Base-by-base conservation (phyloP, 1,140 invertebrate species). In the Coenobita brevimanus region DNA sequence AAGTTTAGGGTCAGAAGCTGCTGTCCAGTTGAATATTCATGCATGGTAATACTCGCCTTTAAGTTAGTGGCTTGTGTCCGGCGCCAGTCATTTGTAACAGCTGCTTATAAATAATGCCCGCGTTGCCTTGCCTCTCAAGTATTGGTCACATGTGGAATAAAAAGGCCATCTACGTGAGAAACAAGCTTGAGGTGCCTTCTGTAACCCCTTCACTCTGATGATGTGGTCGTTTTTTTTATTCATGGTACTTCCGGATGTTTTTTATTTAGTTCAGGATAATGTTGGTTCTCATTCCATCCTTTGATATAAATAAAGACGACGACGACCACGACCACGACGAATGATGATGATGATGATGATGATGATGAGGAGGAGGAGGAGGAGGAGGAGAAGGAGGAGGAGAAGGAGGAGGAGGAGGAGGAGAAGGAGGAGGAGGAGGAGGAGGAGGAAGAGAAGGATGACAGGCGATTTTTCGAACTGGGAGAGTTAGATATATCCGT, bases 61-160 rank as follows among this genome's bases (percentile, higher is more conserved):
- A 36, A 54, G 71, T 85, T 85, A 85, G 60, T 85, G 67, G 82
- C 24, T 78, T 85, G 73, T 85, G 82, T 60, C 82, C 50, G 41
- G 69, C 71, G 73, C 75, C 75, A 75, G 82, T 62, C 82, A 85
- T 76, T 71, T 85, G 60, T 85, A 85, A 85, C 73, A 85, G 46
- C 60, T 57, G 60, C 79, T 62, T 38, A 33, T 62, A 81, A 81
- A 38, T 62, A 36, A 81, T 64, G 79, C 36, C 17, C 54, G 54
- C 33, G 60, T 81, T 43, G 73, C 43, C 43, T 21, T 50, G 46
- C 6, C 46, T 50, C 46, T 50, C 46, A 50, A 50, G 46, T 17
- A 17, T 8, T 17, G 46, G 17, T 50, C 46, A n/a, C n/a, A n/a
- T n/a, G n/a, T n/a, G n/a, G n/a, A n/a, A n/a, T n/a, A n/a, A n/a